Conservation (phyloP, 2,113 vertebrate genomes). For the Gorsachius goisagi region DNA sequence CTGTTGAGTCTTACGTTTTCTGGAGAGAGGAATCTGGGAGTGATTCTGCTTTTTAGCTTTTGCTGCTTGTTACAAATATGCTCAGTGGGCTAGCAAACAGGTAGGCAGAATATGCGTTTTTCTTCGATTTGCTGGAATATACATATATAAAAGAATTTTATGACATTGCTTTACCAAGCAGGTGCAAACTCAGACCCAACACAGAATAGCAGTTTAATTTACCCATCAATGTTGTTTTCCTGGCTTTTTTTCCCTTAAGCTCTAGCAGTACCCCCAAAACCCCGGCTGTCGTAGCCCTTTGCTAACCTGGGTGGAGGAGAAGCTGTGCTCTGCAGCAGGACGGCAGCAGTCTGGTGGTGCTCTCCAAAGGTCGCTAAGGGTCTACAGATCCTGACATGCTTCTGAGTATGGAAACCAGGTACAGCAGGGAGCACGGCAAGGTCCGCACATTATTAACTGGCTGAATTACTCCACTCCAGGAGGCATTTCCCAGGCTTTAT, state of each 20-base stretch:
- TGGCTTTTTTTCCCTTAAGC: fast-evolving
- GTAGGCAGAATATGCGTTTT: neutral
- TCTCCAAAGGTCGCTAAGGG: neutral
- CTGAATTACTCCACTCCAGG: neutral
- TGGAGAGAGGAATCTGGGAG: neutral
- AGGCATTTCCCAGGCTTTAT: neutral
- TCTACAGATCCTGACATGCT: neutral
- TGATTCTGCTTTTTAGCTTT: neutral
- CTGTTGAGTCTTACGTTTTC: fast-evolving
- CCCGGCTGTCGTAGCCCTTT: neutral
- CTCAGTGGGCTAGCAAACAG: neutral
- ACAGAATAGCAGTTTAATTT: neutral
- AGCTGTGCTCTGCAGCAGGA: neutral
- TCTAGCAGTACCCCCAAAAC: neutral
- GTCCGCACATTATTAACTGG: fast-evolving
- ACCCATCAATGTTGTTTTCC: neutral
- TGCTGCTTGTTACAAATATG: neutral
- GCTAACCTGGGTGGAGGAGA: neutral
- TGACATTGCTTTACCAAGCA: neutral
- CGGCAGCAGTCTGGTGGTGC: neutral
- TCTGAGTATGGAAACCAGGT: neutral
- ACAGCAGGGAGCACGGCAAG: neutral
- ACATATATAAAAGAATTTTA: neutral
- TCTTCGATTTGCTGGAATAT: neutral
- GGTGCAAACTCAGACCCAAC: neutral